Percentiles rank a stretch among this genome's conserved stretches.
phyloP scores from a whole-genome alignment of 2,113 vertebrate genomes.

The Ahaetulla prasina region DNA sequence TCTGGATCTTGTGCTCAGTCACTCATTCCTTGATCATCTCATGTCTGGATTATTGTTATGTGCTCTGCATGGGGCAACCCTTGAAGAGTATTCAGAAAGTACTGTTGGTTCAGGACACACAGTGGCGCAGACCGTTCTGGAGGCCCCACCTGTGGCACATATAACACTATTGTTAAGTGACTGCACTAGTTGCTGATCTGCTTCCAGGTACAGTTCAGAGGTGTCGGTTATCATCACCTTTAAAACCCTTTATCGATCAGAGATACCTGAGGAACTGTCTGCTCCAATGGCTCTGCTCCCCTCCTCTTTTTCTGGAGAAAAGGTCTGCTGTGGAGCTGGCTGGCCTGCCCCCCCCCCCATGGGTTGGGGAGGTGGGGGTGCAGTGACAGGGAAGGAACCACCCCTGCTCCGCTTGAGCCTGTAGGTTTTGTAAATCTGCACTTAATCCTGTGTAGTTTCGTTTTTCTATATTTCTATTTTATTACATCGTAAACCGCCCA shows the following conservation, averaged over 20 bases:
- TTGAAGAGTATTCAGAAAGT: not conserved
- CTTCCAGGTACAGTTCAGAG: not conserved
- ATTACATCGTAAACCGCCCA: not conserved
- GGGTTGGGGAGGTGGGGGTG: not conserved
- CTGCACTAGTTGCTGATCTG: not conserved
- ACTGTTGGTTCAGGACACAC: not conserved
- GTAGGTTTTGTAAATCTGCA: not conserved
- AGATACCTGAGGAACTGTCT: not conserved
- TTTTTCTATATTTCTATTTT: not conserved
- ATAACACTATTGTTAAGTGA: not conserved
- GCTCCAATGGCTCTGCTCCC: no score
- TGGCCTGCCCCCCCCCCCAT: no score
- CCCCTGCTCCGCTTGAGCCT: not conserved
- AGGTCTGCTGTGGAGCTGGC: not conserved
- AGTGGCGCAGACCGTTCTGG: not conserved
- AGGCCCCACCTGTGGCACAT: not conserved
- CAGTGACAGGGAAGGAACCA: not conserved
- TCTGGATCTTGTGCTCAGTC: not conserved
- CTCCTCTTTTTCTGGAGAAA: no score
- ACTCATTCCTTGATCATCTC: not conserved
- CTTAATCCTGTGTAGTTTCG: not conserved
- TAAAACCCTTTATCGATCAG: not conserved
- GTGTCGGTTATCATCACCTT: not conserved
- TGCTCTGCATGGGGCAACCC: not conserved
- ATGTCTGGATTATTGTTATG: not conserved